A percentile compares a stretch with the other conserved stretches of the same genome.
phyloP scores from a whole-genome alignment of 2,113 vertebrate species.

The Aegotheles bennettii region DNA sequence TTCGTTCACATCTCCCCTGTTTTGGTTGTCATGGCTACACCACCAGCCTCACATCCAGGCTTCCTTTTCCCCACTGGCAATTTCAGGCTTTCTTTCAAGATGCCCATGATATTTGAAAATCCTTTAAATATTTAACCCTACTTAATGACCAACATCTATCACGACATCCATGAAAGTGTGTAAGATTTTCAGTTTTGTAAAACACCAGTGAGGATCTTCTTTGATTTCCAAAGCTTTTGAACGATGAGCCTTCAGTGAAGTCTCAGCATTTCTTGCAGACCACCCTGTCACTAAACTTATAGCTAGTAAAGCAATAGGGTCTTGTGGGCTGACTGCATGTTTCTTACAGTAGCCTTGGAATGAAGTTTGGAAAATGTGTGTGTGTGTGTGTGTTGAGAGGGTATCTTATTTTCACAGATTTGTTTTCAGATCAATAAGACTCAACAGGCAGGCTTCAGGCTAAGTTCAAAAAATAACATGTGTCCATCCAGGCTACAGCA shows the following conservation, averaged over 20 bases:
- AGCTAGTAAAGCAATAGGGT: neutral
- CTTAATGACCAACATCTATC: neutral
- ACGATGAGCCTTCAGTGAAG: neutral
- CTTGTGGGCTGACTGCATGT: neutral
- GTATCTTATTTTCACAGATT: neutral
- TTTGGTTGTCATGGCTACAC: conserved; percentile 51
- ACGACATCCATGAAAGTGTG: neutral
- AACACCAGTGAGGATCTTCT: neutral
- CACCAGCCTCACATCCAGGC: neutral
- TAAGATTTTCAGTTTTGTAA: neutral
- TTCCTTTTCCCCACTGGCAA: neutral
- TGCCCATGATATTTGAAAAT: neutral
- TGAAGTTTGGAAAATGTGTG: neutral
- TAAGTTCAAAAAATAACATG: neutral
- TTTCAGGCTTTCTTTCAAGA: neutral
- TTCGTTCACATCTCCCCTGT: neutral
- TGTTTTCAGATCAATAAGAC: neutral
- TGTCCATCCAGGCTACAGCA: neutral
- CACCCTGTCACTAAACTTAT: neutral
- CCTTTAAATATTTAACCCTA: neutral
- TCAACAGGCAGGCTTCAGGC: neutral
- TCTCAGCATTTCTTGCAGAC: neutral
- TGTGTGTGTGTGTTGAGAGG: rapidly evolving
- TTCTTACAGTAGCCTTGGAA: neutral
- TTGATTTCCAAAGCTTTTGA: neutral